Evolutionary conservation across 2,888 invertebrate genomes (phyloP).

Genomic region (Atrina japonica): DNA sequence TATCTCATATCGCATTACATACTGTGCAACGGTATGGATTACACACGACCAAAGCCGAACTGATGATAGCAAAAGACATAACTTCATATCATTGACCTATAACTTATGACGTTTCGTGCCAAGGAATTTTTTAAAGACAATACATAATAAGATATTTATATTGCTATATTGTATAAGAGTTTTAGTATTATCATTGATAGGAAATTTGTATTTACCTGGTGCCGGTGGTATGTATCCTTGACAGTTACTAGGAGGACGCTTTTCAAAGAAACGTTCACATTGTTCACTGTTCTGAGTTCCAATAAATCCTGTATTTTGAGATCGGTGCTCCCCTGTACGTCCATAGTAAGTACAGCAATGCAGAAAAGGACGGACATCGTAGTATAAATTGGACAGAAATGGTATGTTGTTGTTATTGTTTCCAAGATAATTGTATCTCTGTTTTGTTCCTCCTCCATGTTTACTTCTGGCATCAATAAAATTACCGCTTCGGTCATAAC

Average conservation of each 20-base stretch:
- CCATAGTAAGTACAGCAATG: constrained; percentile 27
- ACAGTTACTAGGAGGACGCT: constrained; percentile 14
- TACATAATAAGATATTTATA: no score
- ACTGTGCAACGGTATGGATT: no score
- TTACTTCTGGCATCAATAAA: constrained; percentile 12
- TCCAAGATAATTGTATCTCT: constrained; percentile 27
- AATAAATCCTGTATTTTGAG: not conserved
- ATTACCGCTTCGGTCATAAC: constrained; percentile 21
- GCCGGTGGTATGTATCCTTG: constrained; percentile 24
- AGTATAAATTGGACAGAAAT: constrained; percentile 22
- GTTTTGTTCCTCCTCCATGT: constrained; percentile 16
- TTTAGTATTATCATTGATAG: no score
- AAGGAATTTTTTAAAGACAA: no score
- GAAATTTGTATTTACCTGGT: no score
- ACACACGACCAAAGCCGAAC: no score
- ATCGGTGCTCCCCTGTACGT: not conserved
- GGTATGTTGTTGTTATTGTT: constrained; percentile 10
- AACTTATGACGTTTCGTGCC: no score
- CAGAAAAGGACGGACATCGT: constrained; percentile 17
- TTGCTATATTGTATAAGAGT: no score
- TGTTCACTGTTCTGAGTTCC: not conserved
- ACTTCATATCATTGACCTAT: no score
- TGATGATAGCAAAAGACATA: no score
- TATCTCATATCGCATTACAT: no score
- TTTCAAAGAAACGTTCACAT: not conserved